phyloP scores from a whole-genome alignment of 2,888 invertebrate species.

The Epirrhoe alternata region DNA sequence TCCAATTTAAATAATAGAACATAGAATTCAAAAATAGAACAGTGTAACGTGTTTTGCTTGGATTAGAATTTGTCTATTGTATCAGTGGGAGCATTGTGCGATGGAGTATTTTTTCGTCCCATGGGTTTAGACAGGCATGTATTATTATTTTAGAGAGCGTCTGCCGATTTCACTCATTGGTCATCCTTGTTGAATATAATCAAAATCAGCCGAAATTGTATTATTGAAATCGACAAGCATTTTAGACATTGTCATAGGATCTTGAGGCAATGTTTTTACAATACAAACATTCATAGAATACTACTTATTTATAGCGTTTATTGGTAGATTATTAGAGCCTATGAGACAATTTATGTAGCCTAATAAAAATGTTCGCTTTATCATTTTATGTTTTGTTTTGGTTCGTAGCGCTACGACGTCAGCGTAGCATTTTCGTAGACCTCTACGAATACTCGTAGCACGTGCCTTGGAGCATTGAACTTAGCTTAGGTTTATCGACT shows the following conservation, averaged over 20 bases:
- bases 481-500: constrained; percentile 22
- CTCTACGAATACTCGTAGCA: constrained; percentile 19
- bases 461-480: constrained; percentile 27
- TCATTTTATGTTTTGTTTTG: not conserved
- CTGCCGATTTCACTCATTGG: no score
- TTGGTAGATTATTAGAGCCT: no score
- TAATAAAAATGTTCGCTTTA: no score
- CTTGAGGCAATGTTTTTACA: no score
- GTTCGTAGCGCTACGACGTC: not conserved
- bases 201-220: no score
- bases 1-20: not conserved
- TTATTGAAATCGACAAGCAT: no score
- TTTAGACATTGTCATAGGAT: no score
- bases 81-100: not conserved
- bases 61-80: not conserved
- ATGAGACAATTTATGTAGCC: no score
- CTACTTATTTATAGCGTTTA: no score
- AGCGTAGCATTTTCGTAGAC: constrained; percentile 19
- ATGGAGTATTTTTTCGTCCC: not conserved
- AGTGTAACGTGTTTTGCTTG: not conserved
- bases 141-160: not conserved
- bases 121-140: not conserved
- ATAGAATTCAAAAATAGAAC: not conserved
- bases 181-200: no score
- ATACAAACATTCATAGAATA: no score